Percentiles rank a stretch among this genome's conserved stretches.
Evolutionary conservation across 1,140 invertebrate species (phyloP).

Genomic region (Ladona fulva): DNA sequence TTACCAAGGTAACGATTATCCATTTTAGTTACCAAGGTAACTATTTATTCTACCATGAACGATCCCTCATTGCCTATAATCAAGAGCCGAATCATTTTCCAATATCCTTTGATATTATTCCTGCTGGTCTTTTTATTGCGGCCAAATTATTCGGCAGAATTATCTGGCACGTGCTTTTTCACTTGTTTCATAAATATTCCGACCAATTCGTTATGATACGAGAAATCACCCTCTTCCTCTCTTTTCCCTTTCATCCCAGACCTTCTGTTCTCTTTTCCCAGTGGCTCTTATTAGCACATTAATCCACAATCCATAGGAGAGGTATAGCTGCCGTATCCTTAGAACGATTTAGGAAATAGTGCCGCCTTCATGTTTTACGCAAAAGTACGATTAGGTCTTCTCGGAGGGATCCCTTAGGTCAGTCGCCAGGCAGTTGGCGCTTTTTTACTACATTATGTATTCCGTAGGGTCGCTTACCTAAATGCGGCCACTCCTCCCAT

Average conservation of each 20-base stretch:
- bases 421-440: neutral
- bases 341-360: too few relatives aligned
- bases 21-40: too few relatives aligned
- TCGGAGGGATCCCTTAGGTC: neutral
- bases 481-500: neutral
- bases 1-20: too few relatives aligned
- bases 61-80: too few relatives aligned
- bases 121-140: too few relatives aligned
- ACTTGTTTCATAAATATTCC: neutral
- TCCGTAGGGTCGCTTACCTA: neutral
- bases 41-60: too few relatives aligned
- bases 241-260: neutral
- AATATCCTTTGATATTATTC: too few relatives aligned
- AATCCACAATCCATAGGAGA: too few relatives aligned
- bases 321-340: too few relatives aligned
- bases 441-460: neutral
- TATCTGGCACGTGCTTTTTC: neutral
- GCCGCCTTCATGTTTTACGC: conserved; percentile 3
- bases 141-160: neutral
- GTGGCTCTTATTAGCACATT: too few relatives aligned
- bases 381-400: neutral
- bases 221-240: neutral
- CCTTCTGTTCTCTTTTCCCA: neutral
- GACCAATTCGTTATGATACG: neutral
- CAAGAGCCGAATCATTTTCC: too few relatives aligned